phyloP scores from a whole-genome alignment of 1,140 invertebrate species.

The Drosophila gunungcola region DNA sequence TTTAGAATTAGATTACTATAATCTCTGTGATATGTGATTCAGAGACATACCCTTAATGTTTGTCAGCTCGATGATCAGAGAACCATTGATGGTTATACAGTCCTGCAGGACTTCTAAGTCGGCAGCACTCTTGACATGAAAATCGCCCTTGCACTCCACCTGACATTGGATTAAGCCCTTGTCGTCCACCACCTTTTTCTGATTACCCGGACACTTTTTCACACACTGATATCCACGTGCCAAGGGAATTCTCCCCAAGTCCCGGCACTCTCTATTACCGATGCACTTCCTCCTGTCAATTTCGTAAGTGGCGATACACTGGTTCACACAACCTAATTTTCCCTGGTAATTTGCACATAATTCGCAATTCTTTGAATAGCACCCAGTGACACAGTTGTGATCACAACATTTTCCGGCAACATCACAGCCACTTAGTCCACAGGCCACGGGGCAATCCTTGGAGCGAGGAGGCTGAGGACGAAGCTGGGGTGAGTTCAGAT shows the following conservation, averaged over 20 bases:
- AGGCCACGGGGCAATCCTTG: constrained; percentile 39
- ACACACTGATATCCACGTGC: constrained; percentile 50
- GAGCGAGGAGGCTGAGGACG: constrained; percentile 14
- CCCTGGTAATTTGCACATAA: constrained; percentile 56
- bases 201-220: constrained; percentile 62
- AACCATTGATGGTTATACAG: constrained; percentile 70
- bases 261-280: constrained; percentile 45
- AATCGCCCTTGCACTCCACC: constrained; percentile 60
- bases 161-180: constrained; percentile 46
- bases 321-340: constrained; percentile 51
- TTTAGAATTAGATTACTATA: no score
- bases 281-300: constrained; percentile 60
- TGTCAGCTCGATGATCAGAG: constrained; percentile 64
- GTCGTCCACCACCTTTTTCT: constrained; percentile 30
- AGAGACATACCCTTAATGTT: constrained; percentile 61
- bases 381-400: constrained; percentile 61
- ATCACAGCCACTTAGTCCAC: constrained; percentile 54
- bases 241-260: constrained; percentile 52
- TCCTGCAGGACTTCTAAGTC: constrained; percentile 57
- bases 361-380: constrained; percentile 49
- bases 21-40: not conserved
- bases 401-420: constrained; percentile 58
- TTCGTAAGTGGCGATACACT: constrained; percentile 56
- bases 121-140: constrained; percentile 37
- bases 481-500: constrained; percentile 41